Conservation (phyloP, 2,888 invertebrate genomes). For the Drosophila affinis region DNA sequence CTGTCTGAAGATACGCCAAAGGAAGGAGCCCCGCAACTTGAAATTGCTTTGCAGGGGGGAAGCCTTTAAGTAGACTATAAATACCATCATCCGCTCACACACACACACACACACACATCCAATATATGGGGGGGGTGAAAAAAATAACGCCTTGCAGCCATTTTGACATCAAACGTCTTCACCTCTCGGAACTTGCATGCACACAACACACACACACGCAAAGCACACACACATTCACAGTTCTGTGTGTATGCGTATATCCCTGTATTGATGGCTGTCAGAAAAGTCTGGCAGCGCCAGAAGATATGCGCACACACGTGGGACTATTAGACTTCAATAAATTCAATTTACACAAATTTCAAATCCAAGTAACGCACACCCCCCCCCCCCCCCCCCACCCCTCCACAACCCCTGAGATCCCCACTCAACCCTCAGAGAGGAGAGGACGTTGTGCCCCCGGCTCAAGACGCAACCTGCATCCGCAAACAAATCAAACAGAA, state of each 20-base stretch:
- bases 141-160: slow-evolving; percentile 63
- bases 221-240: neutral
- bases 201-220: slow-evolving; percentile 7
- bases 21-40: slow-evolving; percentile 39
- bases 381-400: slow-evolving; percentile 10
- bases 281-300: slow-evolving; percentile 54
- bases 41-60: slow-evolving; percentile 63
- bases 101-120: slow-evolving; percentile 36
- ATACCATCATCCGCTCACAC: slow-evolving; percentile 45
- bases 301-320: slow-evolving; percentile 57
- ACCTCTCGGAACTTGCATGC: slow-evolving; percentile 33
- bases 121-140: slow-evolving; percentile 33
- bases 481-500: slow-evolving; percentile 73
- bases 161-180: slow-evolving; percentile 78
- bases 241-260: slow-evolving; percentile 4
- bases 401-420: neutral
- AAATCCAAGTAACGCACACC: slow-evolving; percentile 40
- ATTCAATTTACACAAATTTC: slow-evolving; percentile 79
- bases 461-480: slow-evolving; percentile 69
- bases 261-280: slow-evolving; percentile 51
- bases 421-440: slow-evolving; percentile 13
- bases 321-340: slow-evolving; percentile 78
- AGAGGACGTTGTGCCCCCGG: slow-evolving; percentile 55
- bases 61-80: slow-evolving; percentile 77
- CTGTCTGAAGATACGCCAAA: slow-evolving; percentile 44